Percentiles rank a stretch among this genome's conserved stretches.
These are phyloP conservation scores for Apamea epomidion DNA, from an alignment of 2,888 invertebrate genomes.

Conservation along the genomic window DNA sequence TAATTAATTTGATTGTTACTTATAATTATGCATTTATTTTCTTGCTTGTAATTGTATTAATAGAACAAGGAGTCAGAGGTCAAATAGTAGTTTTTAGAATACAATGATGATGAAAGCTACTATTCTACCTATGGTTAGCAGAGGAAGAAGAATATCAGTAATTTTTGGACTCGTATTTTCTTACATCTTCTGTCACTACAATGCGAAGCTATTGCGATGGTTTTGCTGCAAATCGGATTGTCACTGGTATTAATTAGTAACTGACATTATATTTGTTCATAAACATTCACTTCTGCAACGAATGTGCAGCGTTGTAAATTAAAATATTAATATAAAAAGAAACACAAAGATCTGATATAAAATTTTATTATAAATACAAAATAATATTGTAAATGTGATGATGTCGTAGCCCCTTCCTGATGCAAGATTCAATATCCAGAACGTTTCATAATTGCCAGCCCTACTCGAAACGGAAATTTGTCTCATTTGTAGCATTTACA, in stretches of 20 bases:
- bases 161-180: constrained; percentile 35
- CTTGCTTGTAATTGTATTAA: constrained; percentile 35
- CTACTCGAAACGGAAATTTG: constrained; percentile 51
- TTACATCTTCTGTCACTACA: neutral
- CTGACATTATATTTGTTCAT: neutral
- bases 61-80: constrained; percentile 5
- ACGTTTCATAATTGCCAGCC: constrained; percentile 61
- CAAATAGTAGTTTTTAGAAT: constrained; percentile 29
- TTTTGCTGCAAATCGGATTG: neutral
- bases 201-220: neutral
- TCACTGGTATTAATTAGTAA: constrained; percentile 29
- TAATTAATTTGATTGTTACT: constrained; percentile 49
- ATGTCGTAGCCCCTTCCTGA: neutral
- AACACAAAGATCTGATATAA: constrained; percentile 39
- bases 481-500: constrained; percentile 66
- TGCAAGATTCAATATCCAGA: neutral
- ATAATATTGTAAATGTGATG: neutral
- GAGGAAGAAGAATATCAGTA: constrained; percentile 1
- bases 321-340: constrained; percentile 1
- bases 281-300: neutral
- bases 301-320: neutral
- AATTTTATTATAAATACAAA: neutral
- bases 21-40: constrained; percentile 40
- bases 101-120: neutral
- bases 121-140: neutral